Evolutionary conservation across 1,140 invertebrate species (phyloP), one percentile per base, ranked within the genome.

Genomic region (Eriocheir sinensis): DNA sequence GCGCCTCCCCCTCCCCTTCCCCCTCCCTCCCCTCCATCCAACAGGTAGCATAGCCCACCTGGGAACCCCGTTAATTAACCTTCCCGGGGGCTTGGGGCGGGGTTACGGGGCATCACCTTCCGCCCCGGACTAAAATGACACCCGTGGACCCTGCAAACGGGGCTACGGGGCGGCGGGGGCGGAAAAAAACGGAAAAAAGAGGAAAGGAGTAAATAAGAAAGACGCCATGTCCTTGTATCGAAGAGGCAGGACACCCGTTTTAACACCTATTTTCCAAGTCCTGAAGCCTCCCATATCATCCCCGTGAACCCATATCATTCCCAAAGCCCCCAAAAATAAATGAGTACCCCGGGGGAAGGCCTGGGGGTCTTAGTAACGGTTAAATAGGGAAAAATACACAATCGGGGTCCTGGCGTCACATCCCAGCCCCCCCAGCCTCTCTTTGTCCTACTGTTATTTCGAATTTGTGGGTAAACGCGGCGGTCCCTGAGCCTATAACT

Each of bases 151-250:
- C 27, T 4, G 2, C 40, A 36, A 38, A 12, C 3, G n/a, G 38
- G 27, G 60, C 34, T 12, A 27, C 30, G 34, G 9, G 34, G 34
- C 0, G 48, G 32, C 9, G 44, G 86, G 12, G 9, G 17, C 38
- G 0, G 12, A 2, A n/a, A 38, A 15, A 1, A n/a, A 44, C 3
- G 15, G 48, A 30, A 80, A 41, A 85, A 34, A 41, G 32, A 34
- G 40, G 34, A 32, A 72, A 15, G 48, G 80, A 90, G 44, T 94
- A 80, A 85, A 94, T 94, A 86, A 60, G 85, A 93, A 85, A 27
- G 83, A 53, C 72, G 93, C 44, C 72, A 94, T 94, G 93, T 94
- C 93, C 93, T 94, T 94, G 93, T 94, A 94, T 91, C 93, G 93
- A 94, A 94, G 93, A 41, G 88, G 91, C 72, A 94, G 79, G 72